Conservation (phyloP, 2,888 invertebrate genomes). For the Mimas tiliae region DNA sequence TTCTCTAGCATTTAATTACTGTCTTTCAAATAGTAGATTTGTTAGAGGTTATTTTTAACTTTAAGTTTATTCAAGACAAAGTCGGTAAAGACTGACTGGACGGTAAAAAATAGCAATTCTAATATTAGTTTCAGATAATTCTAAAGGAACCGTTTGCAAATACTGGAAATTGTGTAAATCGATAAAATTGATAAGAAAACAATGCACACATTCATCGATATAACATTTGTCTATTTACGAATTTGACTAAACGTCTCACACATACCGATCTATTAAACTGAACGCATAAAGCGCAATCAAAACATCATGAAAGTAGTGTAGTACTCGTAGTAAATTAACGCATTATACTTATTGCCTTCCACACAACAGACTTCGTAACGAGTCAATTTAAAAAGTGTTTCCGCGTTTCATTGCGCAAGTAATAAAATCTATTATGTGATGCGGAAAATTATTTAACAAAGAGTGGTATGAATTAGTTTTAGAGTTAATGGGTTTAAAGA, state of each 20-base stretch:
- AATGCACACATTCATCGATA: background rate
- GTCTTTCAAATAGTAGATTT: background rate
- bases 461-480: background rate
- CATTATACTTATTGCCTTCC: constrained; percentile 3
- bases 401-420: constrained; percentile 3
- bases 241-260: background rate
- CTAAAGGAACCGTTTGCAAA: background rate
- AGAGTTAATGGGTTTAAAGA: background rate
- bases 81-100: background rate
- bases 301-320: constrained; percentile 10
- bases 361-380: background rate
- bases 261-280: background rate
- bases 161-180: background rate
- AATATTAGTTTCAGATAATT: too few species aligned
- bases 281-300: constrained; percentile 20
- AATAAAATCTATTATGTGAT: constrained; percentile 14
- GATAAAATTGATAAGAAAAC: background rate
- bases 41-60: background rate
- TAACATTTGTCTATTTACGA: background rate
- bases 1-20: background rate
- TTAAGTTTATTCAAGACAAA: background rate
- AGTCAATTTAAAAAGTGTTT: constrained; percentile 4
- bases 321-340: background rate
- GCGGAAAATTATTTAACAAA: constrained; percentile 6
- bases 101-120: background rate